phyloP scores from a whole-genome alignment of 2,888 invertebrate species.

The Bombyx huttoni region DNA sequence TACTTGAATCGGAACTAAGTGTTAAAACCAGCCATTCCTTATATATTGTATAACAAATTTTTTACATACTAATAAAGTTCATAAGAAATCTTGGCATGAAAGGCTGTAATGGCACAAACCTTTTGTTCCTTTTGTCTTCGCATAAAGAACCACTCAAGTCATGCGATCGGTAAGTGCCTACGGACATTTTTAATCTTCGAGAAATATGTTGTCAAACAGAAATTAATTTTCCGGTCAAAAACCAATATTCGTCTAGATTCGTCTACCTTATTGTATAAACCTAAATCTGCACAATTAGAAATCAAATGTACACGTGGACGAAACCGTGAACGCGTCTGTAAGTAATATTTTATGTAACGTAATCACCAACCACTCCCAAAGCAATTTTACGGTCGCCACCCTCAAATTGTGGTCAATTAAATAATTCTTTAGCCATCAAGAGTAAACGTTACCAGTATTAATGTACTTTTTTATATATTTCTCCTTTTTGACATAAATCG shows the following conservation, averaged over 20 bases:
- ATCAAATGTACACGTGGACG: not conserved
- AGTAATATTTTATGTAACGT: slow-evolving; percentile 1
- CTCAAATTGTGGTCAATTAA: slow-evolving; percentile 1
- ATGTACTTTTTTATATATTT: slow-evolving; percentile 6
- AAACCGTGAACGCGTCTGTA: not conserved
- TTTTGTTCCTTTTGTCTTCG: slow-evolving; percentile 42
- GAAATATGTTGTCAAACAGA: not conserved
- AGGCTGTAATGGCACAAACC: slow-evolving; percentile 37
- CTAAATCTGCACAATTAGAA: not conserved
- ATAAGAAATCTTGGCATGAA: slow-evolving; percentile 27
- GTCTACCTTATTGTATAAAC: not conserved
- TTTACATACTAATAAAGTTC: slow-evolving; percentile 30
- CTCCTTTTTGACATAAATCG: not conserved
- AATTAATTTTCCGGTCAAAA: not conserved
- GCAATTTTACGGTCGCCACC: slow-evolving; percentile 1
- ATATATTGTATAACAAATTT: not conserved
- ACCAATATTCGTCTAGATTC: not conserved
- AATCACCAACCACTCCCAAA: slow-evolving; percentile 3
- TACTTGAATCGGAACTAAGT: too few species aligned
- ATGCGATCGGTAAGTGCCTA: slow-evolving; percentile 16
- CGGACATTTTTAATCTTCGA: slow-evolving; percentile 15
- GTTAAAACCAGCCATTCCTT: too few species aligned
- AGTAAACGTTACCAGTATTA: slow-evolving; percentile 7
- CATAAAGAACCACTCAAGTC: slow-evolving; percentile 20
- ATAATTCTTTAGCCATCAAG: not conserved